These are phyloP conservation scores for Antennarius maculatus DNA, from an alignment of 2,797 vertebrate species.

Conservation along the genomic window DNA sequence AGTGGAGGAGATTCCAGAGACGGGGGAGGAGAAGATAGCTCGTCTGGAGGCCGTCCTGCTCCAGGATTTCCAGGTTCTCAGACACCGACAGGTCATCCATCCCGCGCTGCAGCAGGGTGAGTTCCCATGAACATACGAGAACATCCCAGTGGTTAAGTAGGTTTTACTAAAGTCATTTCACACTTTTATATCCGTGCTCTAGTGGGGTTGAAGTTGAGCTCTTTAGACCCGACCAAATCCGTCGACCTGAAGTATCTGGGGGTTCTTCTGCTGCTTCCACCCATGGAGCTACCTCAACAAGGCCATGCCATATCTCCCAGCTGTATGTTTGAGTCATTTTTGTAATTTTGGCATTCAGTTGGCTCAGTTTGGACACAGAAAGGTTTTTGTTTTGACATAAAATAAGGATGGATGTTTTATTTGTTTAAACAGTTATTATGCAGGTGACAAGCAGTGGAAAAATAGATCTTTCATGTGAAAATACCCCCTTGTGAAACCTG, in stretches of 20 bases:
- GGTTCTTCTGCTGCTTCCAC: conserved; percentile 85
- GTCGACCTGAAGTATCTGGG: conserved; percentile 93
- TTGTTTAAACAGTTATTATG: not conserved
- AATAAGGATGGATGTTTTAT: not conserved
- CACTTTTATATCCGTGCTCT: conserved; percentile 29
- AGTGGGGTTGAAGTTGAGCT: conserved; percentile 94
- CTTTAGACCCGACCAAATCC: conserved; percentile 83
- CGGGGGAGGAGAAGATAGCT: conserved; percentile 57
- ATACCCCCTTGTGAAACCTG: too few species aligned
- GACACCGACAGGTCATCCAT: conserved; percentile 92
- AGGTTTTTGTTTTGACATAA: not conserved
- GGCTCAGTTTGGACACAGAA: not conserved
- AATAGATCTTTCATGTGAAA: too few species aligned
- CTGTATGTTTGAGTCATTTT: conserved; percentile 56
- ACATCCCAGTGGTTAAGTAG: not conserved
- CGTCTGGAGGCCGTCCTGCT: conserved; percentile 83
- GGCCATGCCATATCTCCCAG: conserved; percentile 1
- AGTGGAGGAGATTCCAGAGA: conserved; percentile 45
- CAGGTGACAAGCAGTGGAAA: not conserved
- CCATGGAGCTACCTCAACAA: conserved; percentile 40
- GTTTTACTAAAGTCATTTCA: not conserved
- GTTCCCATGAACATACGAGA: conserved; percentile 14
- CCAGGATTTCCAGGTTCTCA: conserved; percentile 83
- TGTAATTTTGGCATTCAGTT: not conserved
- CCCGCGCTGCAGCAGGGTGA: conserved; percentile 91